Conservation (phyloP, 2,113 vertebrate species). For the Lutjanus erythropterus region DNA sequence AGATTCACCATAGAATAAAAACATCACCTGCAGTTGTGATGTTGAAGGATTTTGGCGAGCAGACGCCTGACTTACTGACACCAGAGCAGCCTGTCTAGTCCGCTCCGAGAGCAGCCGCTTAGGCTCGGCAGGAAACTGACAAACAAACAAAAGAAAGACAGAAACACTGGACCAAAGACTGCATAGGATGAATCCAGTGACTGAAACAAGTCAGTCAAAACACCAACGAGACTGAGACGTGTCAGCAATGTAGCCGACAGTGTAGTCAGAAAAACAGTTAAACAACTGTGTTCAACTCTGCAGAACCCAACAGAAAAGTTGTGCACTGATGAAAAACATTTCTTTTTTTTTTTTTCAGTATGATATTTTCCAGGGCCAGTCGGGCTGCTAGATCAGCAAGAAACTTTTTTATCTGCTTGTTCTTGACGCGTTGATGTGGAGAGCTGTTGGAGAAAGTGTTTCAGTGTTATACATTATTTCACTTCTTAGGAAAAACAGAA, state of each 20-base stretch:
- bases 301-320: neutral
- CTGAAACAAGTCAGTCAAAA: neutral
- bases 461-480: neutral
- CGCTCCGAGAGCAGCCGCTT: neutral
- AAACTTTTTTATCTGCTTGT: neutral
- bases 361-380: neutral
- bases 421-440: neutral
- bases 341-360: slow-evolving; percentile 2
- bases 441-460: neutral
- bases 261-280: neutral
- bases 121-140: neutral
- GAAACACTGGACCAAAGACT: neutral
- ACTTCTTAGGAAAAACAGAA: neutral
- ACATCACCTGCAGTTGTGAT: neutral
- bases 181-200: neutral
- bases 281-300: neutral
- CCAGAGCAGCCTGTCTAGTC: neutral
- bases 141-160: neutral
- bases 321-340: slow-evolving; percentile 3
- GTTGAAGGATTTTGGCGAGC: neutral
- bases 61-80: slow-evolving; percentile 10
- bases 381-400: neutral
- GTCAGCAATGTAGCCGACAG: neutral
- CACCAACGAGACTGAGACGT: neutral
- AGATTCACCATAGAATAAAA: neutral